These are phyloP conservation scores for Caenorhabditis sp. DNA, from an alignment of 2,888 invertebrate genomes.

Conservation along the genomic window DNA sequence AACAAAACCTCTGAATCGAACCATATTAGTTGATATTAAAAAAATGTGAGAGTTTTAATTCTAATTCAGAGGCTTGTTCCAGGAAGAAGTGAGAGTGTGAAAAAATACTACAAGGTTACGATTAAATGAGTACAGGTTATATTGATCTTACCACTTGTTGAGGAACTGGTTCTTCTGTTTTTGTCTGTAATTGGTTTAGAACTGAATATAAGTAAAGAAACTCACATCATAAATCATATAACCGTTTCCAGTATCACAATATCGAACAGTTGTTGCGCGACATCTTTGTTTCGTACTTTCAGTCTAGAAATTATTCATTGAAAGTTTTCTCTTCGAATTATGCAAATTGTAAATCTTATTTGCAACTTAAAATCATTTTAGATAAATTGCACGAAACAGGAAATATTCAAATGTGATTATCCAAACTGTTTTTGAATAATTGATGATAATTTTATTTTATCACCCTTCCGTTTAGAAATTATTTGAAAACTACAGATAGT, in stretches of 20 bases:
- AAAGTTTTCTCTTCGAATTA: no score
- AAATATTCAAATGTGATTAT: no score
- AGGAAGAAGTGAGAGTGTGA: slow-evolving; percentile 9
- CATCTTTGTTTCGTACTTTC: slow-evolving; percentile 30
- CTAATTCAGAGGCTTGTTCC: slow-evolving; percentile 12
- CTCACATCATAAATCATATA: slow-evolving; percentile 57
- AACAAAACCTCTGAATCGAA: not conserved
- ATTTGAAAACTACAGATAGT: no score
- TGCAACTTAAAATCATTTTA: no score
- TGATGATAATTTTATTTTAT: no score
- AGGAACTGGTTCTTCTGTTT: slow-evolving; percentile 16
- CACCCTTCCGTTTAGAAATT: no score
- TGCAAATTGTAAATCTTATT: no score
- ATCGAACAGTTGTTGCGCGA: slow-evolving; percentile 53
- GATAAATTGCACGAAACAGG: no score
- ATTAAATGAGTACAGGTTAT: not conserved
- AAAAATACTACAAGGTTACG: not conserved
- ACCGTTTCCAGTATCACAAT: slow-evolving; percentile 56
- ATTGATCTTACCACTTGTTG: slow-evolving; percentile 18
- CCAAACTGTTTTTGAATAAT: no score
- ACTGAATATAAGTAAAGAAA: not conserved
- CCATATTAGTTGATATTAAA: not conserved
- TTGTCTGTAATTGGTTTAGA: slow-evolving; percentile 21
- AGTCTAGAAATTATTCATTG: slow-evolving; percentile 11
- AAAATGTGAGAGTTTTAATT: not conserved